Evolutionary conservation across 2,113 vertebrate genomes (phyloP), one percentile per base, ranked within the genome.

Genomic region (Pterophyllum scalare): DNA sequence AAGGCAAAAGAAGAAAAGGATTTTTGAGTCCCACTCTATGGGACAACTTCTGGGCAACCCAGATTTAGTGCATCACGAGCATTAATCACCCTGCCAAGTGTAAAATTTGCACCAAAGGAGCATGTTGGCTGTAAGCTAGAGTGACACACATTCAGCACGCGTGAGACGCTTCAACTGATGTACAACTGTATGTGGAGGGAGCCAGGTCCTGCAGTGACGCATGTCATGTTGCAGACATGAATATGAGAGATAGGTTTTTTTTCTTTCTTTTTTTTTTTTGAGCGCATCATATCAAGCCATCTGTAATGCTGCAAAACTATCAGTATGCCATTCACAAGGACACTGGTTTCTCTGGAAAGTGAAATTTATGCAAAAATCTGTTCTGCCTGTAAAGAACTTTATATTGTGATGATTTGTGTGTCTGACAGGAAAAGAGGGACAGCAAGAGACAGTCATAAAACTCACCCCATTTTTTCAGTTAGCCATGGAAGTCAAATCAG

Each of bases 361-460:
- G 61, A 57, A 89, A 89, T 84, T 89, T 89, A 91, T 92, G 88
- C 88, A 91, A 91, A 93, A 91, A 90, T 87, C 85, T 91, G 91
- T 86, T 88, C 82, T 84, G 81, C 87, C 81, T 80, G 75, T 75
- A 82, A 84, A 85, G 22, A 91, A 74, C n/a, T 80, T 83, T 76
- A 70, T 77, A 77, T 74, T 74, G 19, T 38, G 59, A 26, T 80
- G 62, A 80, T 84, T 65, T 84, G 33, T 62, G 79, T 80, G 58
- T 22, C 20, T 26, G 58, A 85, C 61, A 26, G 56, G 67, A 67
- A 87, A 38, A 85, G 59, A 52, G 19, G 75, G 57, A 83, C 38
- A 38, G 54, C n/a, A 59, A 86, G 14, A 81, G 46, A 75, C 20
- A 40, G 33, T 28, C 58, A 35, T 79, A 62, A 60, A 75, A 72